These are phyloP conservation scores for Laterallus jamaicensis DNA, from an alignment of 2,113 vertebrate species.

Conservation along the genomic window DNA sequence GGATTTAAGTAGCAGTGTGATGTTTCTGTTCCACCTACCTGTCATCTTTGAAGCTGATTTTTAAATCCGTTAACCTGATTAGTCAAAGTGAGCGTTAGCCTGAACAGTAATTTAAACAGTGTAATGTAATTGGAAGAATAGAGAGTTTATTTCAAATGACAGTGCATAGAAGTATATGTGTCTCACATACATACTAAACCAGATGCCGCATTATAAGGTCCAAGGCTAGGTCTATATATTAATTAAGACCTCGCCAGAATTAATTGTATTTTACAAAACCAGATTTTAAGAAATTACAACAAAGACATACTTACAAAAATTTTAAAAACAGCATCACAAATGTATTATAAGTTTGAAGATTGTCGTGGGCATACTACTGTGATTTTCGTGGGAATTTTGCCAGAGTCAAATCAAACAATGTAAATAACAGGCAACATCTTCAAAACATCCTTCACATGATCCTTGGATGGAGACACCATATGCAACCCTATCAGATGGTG, in stretches of 20 bases:
- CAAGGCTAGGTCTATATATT: background rate
- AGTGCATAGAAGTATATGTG: background rate
- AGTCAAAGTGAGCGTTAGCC: slow-evolving; percentile 14
- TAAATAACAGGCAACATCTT: background rate
- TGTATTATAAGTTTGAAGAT: background rate
- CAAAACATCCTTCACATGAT: background rate
- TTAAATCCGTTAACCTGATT: slow-evolving; percentile 42
- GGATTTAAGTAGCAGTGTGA: background rate
- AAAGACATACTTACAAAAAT: background rate
- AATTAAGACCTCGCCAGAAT: background rate
- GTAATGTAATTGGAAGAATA: background rate
- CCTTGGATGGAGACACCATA: fast-evolving
- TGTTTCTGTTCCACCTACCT: slow-evolving; percentile 6
- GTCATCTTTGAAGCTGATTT: background rate
- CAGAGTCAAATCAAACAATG: background rate
- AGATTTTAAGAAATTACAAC: background rate
- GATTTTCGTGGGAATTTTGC: background rate
- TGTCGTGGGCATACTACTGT: background rate
- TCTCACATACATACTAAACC: background rate
- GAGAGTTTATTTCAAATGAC: background rate
- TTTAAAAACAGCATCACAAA: background rate
- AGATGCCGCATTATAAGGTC: background rate
- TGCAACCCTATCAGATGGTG: fast-evolving
- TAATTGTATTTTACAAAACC: background rate
- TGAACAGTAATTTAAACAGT: slow-evolving; percentile 5